Conservation (phyloP, 2,888 invertebrate genomes). For the Meliscaeva auricollis region DNA sequence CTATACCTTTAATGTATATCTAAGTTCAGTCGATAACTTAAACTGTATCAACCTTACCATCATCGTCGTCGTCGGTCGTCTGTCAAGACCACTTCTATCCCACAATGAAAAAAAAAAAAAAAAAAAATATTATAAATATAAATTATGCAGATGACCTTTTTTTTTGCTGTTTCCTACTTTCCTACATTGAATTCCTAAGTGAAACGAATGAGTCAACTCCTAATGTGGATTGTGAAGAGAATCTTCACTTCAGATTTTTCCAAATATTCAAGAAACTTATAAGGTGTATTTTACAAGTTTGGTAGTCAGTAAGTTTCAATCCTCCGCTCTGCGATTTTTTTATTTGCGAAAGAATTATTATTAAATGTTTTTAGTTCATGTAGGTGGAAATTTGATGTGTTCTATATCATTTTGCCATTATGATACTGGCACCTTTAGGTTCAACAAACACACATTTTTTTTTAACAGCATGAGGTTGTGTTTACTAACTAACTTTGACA, state of each 20-base stretch:
- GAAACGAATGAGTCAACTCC: slow-evolving; percentile 66
- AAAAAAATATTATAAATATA: background rate
- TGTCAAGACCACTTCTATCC: background rate
- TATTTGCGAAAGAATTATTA: no score
- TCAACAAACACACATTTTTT: no score
- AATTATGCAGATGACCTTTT: slow-evolving; percentile 25
- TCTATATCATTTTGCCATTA: no score
- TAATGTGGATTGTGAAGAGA: slow-evolving; percentile 34
- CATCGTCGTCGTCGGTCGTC: slow-evolving; percentile 1
- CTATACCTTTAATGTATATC: background rate
- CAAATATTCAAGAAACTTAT: background rate
- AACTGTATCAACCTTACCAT: slow-evolving; percentile 39
- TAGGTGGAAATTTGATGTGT: no score
- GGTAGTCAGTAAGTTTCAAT: no score
- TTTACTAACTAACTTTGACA: no score
- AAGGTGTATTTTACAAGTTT: slow-evolving; percentile 10
- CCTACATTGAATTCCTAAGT: slow-evolving; percentile 29
- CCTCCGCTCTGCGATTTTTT: no score
- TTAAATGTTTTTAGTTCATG: no score
- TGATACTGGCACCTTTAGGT: no score
- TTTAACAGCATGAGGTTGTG: no score
- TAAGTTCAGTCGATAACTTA: slow-evolving; percentile 45
- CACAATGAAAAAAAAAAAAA: background rate
- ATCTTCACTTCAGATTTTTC: slow-evolving; percentile 44
- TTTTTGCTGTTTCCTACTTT: background rate